Conservation (phyloP, 2,888 invertebrate species). For the Cephus sareptanus region DNA sequence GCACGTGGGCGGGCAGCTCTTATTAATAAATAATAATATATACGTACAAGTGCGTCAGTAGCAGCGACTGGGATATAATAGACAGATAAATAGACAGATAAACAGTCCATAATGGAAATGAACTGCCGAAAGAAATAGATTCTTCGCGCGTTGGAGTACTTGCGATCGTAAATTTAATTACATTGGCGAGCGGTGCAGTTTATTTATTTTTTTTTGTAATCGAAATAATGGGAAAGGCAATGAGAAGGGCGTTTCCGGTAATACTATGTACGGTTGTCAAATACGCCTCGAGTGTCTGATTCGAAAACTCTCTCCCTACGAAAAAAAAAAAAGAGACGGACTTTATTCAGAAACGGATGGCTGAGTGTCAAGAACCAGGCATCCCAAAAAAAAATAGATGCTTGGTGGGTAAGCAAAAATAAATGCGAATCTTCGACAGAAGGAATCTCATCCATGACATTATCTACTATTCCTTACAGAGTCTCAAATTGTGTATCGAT, state of each 20-base stretch:
- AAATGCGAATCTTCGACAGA: not conserved
- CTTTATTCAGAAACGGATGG: not conserved
- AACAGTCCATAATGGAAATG: not conserved
- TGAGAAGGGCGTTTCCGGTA: not conserved
- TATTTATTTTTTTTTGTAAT: not conserved
- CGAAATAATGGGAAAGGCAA: not conserved
- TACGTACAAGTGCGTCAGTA: not conserved
- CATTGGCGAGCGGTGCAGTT: not conserved
- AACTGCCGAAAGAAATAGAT: not conserved
- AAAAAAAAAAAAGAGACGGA: not conserved
- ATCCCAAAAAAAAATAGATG: not conserved
- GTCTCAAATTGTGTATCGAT: not conserved
- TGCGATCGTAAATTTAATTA: no score
- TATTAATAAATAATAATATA: conserved; percentile 27
- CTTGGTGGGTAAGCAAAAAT: not conserved
- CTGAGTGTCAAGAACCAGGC: not conserved
- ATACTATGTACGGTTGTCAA: not conserved
- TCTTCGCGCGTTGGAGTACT: no score
- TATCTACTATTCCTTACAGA: not conserved
- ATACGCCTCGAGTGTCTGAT: not conserved
- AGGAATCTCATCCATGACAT: not conserved
- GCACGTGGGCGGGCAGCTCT: conserved; percentile 28
- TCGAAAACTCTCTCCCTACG: not conserved
- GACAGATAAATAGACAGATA: not conserved
- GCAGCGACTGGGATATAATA: not conserved